phyloP scores from a whole-genome alignment of 2,797 vertebrate species.

The Leptoclinus maculatus region DNA sequence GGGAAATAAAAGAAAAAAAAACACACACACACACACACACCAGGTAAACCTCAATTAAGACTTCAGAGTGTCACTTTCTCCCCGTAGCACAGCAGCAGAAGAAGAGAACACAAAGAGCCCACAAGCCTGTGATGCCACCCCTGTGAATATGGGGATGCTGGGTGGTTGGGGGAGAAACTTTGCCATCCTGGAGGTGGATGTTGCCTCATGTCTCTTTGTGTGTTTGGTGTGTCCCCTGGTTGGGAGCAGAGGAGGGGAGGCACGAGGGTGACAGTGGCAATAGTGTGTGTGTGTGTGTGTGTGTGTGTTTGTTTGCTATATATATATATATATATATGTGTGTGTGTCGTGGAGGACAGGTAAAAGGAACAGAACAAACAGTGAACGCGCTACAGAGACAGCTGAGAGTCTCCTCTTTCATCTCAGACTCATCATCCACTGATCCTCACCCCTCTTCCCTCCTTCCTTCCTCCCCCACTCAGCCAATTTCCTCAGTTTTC shows the following conservation, averaged over 20 bases:
- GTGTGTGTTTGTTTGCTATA: slow-evolving; percentile 25
- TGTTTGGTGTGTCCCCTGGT: slow-evolving; percentile 75
- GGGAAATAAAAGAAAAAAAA: slow-evolving; percentile 12
- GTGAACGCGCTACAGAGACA: slow-evolving; percentile 50
- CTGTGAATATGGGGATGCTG: slow-evolving; percentile 72
- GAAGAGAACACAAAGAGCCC: slow-evolving; percentile 77
- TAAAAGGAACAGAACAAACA: slow-evolving; percentile 63
- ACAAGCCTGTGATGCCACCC: slow-evolving; percentile 77
- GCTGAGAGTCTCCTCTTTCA: slow-evolving; percentile 71
- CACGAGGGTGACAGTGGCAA: slow-evolving; percentile 57
- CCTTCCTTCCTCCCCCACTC: slow-evolving; percentile 34
- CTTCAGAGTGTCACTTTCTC: slow-evolving; percentile 81
- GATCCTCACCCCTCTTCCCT: slow-evolving; percentile 48
- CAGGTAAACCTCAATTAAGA: slow-evolving; percentile 85
- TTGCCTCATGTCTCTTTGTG: slow-evolving; percentile 86
- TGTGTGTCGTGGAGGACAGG: slow-evolving; percentile 64
- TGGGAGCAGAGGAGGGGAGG: slow-evolving; percentile 51
- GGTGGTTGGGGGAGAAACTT: slow-evolving; percentile 74
- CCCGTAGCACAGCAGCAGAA: slow-evolving; percentile 66
- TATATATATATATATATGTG: slow-evolving; percentile 22
- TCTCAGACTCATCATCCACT: slow-evolving; percentile 67
- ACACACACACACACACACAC: slow-evolving; percentile 25
- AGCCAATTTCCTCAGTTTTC: slow-evolving; percentile 71
- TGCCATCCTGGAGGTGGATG: slow-evolving; percentile 83
- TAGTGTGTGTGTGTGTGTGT: slow-evolving; percentile 27